Evolutionary conservation across 1,140 invertebrate species (phyloP), one percentile per base, ranked within the genome.

Genomic region (Danaus melanippus): DNA sequence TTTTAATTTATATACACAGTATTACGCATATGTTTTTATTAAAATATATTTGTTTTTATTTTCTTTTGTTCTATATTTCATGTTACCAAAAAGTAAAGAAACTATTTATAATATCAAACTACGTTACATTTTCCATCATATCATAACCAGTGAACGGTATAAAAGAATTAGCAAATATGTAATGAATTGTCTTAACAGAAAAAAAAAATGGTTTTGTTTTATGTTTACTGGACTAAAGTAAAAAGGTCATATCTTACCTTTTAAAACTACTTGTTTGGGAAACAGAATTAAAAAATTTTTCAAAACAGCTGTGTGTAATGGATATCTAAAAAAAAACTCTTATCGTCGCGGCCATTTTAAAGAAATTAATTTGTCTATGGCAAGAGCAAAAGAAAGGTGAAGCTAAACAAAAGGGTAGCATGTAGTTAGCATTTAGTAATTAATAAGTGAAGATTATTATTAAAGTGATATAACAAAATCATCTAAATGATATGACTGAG

Each of bases 331-430:
- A 60, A 73, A 74, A 73, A 79, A 67, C 58, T 79, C 56, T 56
- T 71, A 57, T 77, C 73, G 75, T 79, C 79, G 79, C 78, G 76
- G 76, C 83, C 83, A 86, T 86, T 83, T 86, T 84, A 82, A 83
- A 86, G 80, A 86, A 62, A 72, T 56, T 12, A 58, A 55, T 53
- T 81, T 84, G 76, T 86, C 79, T 86, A 82, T 84, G 83, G 69
- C 66, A 58, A 53, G 67, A 76, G 60, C 72, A 67, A 86, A 86
- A 84, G 84, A 86, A 86, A 84, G 84, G 81, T 76, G 84, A 86
- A 84, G 84, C 84, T 86, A 86, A 86, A 86, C 81, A 86, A 86
- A 86, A 84, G 84, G 77, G 63, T 84, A 81, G 76, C 73, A 84
- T 86, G 80, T 84, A 82, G 76, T 79, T 83, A 84, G 71, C 79